A percentile compares a stretch with the other conserved stretches of the same genome.
Evolutionary conservation across 2,113 vertebrate genomes (phyloP).

Genomic region (Octodon degus): DNA sequence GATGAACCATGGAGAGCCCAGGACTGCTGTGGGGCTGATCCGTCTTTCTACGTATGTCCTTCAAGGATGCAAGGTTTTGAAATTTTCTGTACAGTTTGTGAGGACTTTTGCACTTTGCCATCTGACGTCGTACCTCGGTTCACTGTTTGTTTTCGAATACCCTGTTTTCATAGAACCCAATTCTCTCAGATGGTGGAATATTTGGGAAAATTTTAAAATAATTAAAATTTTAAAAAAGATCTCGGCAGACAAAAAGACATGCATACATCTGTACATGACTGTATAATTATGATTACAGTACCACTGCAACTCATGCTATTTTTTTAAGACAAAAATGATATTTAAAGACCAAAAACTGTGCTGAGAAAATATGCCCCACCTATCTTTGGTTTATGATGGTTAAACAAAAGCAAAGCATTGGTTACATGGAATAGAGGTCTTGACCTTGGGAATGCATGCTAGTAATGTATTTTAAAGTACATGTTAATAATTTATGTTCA

Average conservation of each 20-base stretch:
- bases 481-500: constrained; percentile 88
- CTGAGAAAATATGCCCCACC: constrained; percentile 81
- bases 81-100: constrained; percentile 91
- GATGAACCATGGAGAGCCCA: constrained; percentile 67
- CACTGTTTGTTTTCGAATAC: constrained; percentile 88
- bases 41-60: constrained; percentile 90
- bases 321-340: constrained; percentile 82
- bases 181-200: constrained; percentile 80
- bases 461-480: constrained; percentile 89
- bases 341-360: constrained; percentile 92
- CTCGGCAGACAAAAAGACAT: constrained; percentile 72
- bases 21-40: constrained; percentile 84
- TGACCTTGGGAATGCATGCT: constrained; percentile 90
- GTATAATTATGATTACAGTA: constrained; percentile 79
- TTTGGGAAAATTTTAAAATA: constrained; percentile 38
- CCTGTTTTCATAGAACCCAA: constrained; percentile 87
- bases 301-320: constrained; percentile 84
- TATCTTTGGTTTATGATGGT: constrained; percentile 78
- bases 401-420: constrained; percentile 78
- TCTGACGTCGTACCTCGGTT: constrained; percentile 82
- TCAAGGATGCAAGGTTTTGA: constrained; percentile 92
- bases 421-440: constrained; percentile 85
- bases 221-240: constrained; percentile 39
- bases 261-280: constrained; percentile 71
- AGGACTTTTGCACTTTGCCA: constrained; percentile 89